Base-by-base conservation (phyloP, 2,113 vertebrate species). In the Orientallactaga bullata region DNA sequence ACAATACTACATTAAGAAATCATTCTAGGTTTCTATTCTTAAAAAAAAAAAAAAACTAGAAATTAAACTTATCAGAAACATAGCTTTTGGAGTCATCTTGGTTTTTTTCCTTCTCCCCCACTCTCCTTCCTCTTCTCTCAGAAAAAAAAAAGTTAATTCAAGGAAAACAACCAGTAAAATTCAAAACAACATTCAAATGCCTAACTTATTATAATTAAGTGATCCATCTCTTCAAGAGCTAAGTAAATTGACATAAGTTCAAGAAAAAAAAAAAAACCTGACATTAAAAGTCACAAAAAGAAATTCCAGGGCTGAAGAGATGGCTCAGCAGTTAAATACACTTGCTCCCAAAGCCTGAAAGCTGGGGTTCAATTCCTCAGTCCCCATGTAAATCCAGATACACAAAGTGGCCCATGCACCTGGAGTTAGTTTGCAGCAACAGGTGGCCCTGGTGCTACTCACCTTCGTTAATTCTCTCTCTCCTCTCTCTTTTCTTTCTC, bases 191-290 rank as follows among this genome's bases (percentile, higher is more conserved):
- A 79, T 24, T 95, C 65, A 95, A 94, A 97, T 16, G 63, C 80
- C 17, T 0, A 68, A 37, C 35, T 94, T 94, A 94, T 93, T 73
- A 65, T 81, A 96, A 58, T 12, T 18, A 11, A 94, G 71, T 13
- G 0, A 82, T 93, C 80, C 32, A 77, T 96, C 91, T 96, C 95
- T 66, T 96, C 88, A 88, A 97, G 93, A 89, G 58, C 90, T 96
- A 93, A 80, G 83, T 77, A 97, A 97, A 97, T 95, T 95, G 65
- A 85, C 72, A 85, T 73, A 96, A 90, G 71, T 96, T 97, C 91
- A 91, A 91, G 94, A 96, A 81, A 95, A 72, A 65, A 95, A 96
- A 98, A 96, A 95, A 90, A 94, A 97, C n/a, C 94, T 96, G 72
- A 73, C 86, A 95, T 61, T 63, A 89, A 89, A 79, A 92, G 32